These are phyloP conservation scores for Apamea anceps DNA, from an alignment of 2,888 invertebrate genomes.

Conservation along the genomic window DNA sequence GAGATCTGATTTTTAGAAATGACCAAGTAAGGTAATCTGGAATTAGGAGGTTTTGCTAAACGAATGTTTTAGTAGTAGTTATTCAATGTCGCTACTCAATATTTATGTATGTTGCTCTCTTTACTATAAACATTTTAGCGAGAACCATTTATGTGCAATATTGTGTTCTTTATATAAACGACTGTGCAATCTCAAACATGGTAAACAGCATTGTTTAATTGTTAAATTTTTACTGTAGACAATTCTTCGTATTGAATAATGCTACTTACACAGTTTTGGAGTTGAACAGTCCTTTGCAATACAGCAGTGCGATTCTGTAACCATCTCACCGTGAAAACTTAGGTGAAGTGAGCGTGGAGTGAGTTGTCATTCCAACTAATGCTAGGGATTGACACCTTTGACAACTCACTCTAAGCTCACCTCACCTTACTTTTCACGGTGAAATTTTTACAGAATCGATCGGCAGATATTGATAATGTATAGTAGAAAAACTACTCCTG, in stretches of 20 bases:
- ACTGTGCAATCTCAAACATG: slow-evolving; percentile 49
- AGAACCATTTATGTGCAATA: slow-evolving; percentile 61
- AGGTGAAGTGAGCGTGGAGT: too few species aligned
- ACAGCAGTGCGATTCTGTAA: too few species aligned
- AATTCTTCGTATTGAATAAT: slow-evolving; percentile 54
- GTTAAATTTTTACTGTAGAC: slow-evolving; percentile 42
- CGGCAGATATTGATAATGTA: slow-evolving; percentile 9
- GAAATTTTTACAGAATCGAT: too few species aligned
- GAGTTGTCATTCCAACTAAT: too few species aligned
- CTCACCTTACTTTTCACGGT: too few species aligned
- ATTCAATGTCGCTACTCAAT: slow-evolving; percentile 62
- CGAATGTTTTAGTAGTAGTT: slow-evolving; percentile 49
- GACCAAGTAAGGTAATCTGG: slow-evolving; percentile 69
- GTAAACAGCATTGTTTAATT: slow-evolving; percentile 47
- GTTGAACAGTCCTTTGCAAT: slow-evolving; percentile 52
- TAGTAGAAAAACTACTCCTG: slow-evolving; percentile 63
- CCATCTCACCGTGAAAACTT: too few species aligned
- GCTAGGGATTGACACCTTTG: too few species aligned
- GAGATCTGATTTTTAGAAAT: slow-evolving; percentile 69
- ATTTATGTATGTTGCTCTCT: slow-evolving; percentile 58
- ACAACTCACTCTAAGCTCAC: too few species aligned
- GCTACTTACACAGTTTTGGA: slow-evolving; percentile 50
- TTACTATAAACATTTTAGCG: slow-evolving; percentile 48
- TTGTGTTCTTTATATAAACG: slow-evolving; percentile 53
- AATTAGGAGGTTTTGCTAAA: slow-evolving; percentile 60